These are phyloP conservation scores for Chaunax sp. DNA, from an alignment of 2,797 vertebrate species.

Conservation along the genomic window DNA sequence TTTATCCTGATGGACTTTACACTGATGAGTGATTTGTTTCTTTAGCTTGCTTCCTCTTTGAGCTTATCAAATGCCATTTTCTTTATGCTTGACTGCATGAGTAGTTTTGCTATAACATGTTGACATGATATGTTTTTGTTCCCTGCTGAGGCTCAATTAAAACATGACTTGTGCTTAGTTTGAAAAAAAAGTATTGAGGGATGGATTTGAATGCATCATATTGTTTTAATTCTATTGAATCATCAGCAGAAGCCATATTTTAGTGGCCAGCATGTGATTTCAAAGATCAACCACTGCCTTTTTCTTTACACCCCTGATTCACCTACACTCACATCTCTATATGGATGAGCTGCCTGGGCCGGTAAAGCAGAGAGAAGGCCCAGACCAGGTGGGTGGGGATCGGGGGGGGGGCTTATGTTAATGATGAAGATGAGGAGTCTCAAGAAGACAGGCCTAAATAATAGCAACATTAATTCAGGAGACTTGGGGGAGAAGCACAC, in stretches of 20 bases:
- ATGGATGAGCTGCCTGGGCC: conserved; percentile 1
- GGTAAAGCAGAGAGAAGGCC: conserved; percentile 38
- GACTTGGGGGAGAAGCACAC: conserved; percentile 20
- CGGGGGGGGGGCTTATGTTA: conserved; percentile 17
- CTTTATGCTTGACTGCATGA: conserved; percentile 28
- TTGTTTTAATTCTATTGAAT: not conserved
- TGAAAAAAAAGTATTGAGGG: not conserved
- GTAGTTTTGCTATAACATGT: conserved; percentile 21
- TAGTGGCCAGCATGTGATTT: too few relatives aligned
- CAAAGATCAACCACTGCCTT: not conserved
- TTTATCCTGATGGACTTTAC: conserved; percentile 53
- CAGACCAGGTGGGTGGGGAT: conserved; percentile 58
- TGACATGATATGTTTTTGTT: conserved; percentile 40
- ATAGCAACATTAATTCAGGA: conserved; percentile 35
- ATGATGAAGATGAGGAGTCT: conserved; percentile 19
- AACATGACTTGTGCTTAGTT: conserved; percentile 7
- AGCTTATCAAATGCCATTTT: conserved; percentile 34
- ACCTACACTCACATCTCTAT: not conserved
- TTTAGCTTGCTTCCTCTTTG: conserved; percentile 29
- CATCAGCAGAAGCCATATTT: not conserved
- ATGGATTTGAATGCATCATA: conserved; percentile 7
- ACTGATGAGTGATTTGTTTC: conserved; percentile 35
- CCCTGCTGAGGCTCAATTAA: conserved; percentile 27
- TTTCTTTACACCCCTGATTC: not conserved
- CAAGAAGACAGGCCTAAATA: conserved; percentile 29